Evolutionary conservation across 1,140 invertebrate species (phyloP), one percentile per base, ranked within the genome.

Genomic region (Zaprionus gabonicus): DNA sequence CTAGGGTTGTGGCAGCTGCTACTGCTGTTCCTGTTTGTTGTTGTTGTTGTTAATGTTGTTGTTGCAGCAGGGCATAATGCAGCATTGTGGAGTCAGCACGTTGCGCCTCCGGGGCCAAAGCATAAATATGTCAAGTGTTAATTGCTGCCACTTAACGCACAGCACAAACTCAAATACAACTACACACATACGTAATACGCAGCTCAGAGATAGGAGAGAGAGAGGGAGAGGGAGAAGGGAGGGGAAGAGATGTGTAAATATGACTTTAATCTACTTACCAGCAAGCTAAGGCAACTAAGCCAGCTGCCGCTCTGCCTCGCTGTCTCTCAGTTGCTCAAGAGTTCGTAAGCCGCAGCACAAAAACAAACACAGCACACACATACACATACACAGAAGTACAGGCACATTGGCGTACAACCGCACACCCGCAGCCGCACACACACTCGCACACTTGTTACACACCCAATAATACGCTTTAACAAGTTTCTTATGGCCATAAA

Each of bases 41-140:
- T 69, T 23, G 34, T 13, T 46, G 58, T 34, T 28, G 55, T n/a
- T n/a, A n/a, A n/a, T n/a, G n/a, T 28, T 51, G 53, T 53, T 71
- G 36, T 31, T 31, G 66, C 34, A 36, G 28, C 28, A 62, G 64
- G 68, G 81, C 77, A 76, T 64, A 59, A 36, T 69, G 65, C 53
- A 67, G 38, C 49, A 41, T 66, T 72, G 76, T 64, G 23, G 65
- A 36, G 41, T 17, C 60, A 72, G 76, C 81, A 67, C 63, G 80
- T 71, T 87, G 69, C 66, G 80, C 80, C 77, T 75, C 63, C 53
- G 78, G 84, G 65, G 41, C 41, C 80, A 71, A 77, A 80, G 85
- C 85, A 88, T 88, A 88, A 90, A 88, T 88, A 88, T 88, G 85
- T 91, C 86, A 91, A 90, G 85, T 90, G 85, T 90, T 90, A 90